phyloP scores from a whole-genome alignment of 2,113 vertebrate species.

The Chunga burmeisteri region DNA sequence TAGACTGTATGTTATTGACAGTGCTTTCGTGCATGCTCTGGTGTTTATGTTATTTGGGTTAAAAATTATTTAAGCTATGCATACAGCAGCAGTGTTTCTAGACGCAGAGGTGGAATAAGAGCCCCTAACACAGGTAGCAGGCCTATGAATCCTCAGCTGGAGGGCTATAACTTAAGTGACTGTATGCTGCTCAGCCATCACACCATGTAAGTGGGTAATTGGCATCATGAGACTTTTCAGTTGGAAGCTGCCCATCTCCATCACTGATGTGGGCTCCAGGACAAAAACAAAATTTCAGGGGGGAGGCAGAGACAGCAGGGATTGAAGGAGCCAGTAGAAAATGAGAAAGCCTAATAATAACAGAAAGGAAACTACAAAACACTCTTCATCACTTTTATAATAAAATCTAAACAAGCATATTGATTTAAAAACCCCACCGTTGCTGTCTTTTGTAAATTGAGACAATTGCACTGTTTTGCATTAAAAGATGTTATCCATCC shows the following conservation, averaged over 20 bases:
- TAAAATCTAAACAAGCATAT: constrained; percentile 64
- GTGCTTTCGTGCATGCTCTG: background rate
- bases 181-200: background rate
- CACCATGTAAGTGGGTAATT: background rate
- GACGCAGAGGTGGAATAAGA: background rate
- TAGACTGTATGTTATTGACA: background rate
- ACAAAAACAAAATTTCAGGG: constrained; percentile 34
- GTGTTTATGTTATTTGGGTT: background rate
- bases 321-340: background rate
- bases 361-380: background rate
- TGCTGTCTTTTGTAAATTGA: constrained; percentile 72
- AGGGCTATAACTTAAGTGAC: background rate
- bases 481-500: constrained; percentile 72
- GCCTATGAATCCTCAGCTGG: background rate
- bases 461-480: constrained; percentile 71
- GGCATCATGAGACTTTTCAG: constrained; percentile 49
- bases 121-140: background rate
- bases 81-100: background rate
- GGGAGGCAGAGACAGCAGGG: background rate
- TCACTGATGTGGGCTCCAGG: constrained; percentile 53
- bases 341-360: background rate
- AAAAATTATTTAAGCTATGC: background rate
- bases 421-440: constrained; percentile 52
- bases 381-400: constrained; percentile 37
- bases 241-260: constrained; percentile 69